phyloP scores from a whole-genome alignment of 2,797 vertebrate genomes.

The Carapus acus region DNA sequence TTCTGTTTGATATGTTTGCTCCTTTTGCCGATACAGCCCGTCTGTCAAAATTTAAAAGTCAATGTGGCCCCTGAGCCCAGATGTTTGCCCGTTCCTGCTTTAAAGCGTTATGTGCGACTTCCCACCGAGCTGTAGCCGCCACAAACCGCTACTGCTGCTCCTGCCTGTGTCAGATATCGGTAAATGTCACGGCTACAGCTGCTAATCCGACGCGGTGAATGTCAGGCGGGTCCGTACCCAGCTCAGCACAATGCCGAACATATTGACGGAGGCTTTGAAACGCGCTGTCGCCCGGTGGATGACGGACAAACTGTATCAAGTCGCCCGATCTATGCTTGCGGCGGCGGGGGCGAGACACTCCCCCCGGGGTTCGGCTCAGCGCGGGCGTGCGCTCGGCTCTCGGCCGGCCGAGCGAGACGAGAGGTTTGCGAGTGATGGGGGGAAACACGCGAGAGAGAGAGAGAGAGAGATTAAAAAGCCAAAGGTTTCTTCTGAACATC shows the following conservation, averaged over 20 bases:
- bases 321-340: too few relatives aligned
- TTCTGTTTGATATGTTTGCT: too few relatives aligned
- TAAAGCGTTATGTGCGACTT: too few relatives aligned
- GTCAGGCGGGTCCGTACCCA: slow-evolving; percentile 48
- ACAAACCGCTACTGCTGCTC: slow-evolving; percentile 17
- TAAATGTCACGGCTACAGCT: slow-evolving; percentile 62
- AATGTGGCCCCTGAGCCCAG: slow-evolving; percentile 29
- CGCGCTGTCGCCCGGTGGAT: slow-evolving; percentile 6
- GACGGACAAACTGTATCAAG: slow-evolving; percentile 17
- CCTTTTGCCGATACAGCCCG: too few relatives aligned
- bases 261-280: slow-evolving; percentile 27
- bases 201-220: slow-evolving; percentile 61
- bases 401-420: too few relatives aligned
- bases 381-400: too few relatives aligned
- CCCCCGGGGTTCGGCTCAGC: neutral
- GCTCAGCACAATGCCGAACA: slow-evolving; percentile 24
- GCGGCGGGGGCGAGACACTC: slow-evolving; percentile 14
- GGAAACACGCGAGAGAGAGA: too few relatives aligned
- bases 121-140: slow-evolving; percentile 22
- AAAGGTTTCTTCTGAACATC: too few relatives aligned
- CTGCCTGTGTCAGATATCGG: slow-evolving; percentile 32
- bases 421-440: too few relatives aligned
- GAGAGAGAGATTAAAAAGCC: too few relatives aligned
- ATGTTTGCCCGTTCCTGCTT: slow-evolving; percentile 19
- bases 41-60: too few relatives aligned